Evolutionary conservation across 2,888 invertebrate genomes (phyloP).

Genomic region (Drosophila suboccidentalis): DNA sequence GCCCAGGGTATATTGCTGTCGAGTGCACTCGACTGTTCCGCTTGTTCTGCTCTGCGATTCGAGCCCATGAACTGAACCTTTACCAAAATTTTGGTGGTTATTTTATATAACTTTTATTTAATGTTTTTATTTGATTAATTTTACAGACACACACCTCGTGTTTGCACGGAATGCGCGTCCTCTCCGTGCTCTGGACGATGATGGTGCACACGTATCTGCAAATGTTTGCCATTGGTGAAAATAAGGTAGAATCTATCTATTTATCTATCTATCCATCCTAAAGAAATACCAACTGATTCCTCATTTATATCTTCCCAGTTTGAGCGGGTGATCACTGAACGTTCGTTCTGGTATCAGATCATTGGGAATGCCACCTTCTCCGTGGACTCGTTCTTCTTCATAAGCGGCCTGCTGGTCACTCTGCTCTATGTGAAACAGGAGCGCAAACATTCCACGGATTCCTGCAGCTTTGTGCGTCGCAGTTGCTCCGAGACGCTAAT

Average conservation of each 20-base stretch:
- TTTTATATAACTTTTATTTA: not conserved
- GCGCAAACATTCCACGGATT: constrained; percentile 84
- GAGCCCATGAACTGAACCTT: too few relatives aligned
- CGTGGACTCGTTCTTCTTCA: constrained; percentile 95
- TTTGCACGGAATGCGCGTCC: constrained; percentile 91
- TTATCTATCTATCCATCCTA: too few relatives aligned
- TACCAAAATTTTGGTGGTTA: too few relatives aligned
- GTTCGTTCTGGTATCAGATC: constrained; percentile 92
- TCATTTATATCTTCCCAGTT: constrained; percentile 85
- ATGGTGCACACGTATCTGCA: constrained; percentile 94
- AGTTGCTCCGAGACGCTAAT: constrained; percentile 72
- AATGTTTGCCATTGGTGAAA: constrained; percentile 91
- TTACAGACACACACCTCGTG: constrained; percentile 90
- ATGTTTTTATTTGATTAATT: not conserved
- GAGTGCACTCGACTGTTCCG: too few relatives aligned
- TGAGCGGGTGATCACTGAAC: constrained; percentile 90
- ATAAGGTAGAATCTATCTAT: constrained; percentile 82
- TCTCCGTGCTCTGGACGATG: constrained; percentile 93
- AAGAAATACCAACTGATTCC: not conserved
- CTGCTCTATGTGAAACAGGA: constrained; percentile 89
- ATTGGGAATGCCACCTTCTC: constrained; percentile 94
- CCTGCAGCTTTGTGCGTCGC: constrained; percentile 62
- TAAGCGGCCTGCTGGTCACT: constrained; percentile 92
- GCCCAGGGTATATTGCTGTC: too few relatives aligned
- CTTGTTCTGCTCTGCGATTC: too few relatives aligned